Conservation (phyloP, 2,888 invertebrate genomes). For the Drosophila birchii region DNA sequence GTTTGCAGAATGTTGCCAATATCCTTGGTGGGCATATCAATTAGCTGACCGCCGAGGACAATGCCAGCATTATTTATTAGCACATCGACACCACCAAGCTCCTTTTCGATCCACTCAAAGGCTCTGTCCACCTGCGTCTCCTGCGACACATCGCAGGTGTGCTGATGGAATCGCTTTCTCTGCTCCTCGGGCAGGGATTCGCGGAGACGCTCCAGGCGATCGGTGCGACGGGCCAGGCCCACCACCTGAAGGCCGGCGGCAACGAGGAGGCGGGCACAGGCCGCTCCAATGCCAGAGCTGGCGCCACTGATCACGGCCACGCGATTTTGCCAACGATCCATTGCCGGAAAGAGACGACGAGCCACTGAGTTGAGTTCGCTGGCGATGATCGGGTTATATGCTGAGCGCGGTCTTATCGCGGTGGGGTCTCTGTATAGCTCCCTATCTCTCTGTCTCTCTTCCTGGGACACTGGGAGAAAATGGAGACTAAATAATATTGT, state of each 20-base stretch:
- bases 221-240: slow-evolving; percentile 85
- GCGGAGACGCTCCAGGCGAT: slow-evolving; percentile 70
- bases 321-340: slow-evolving; percentile 85
- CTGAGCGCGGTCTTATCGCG: slow-evolving; percentile 8
- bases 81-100: slow-evolving; percentile 86
- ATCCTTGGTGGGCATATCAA: slow-evolving; percentile 75
- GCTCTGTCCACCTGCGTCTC: slow-evolving; percentile 86
- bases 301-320: slow-evolving; percentile 88
- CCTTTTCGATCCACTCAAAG: slow-evolving; percentile 86
- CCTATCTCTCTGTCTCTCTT: neutral
- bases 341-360: slow-evolving; percentile 28
- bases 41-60: slow-evolving; percentile 71
- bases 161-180: slow-evolving; percentile 67
- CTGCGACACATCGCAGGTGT: slow-evolving; percentile 85
- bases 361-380: slow-evolving; percentile 9
- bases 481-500: too few species aligned
- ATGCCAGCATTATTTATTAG: slow-evolving; percentile 88
- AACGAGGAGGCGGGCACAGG: slow-evolving; percentile 84
- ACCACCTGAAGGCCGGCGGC: slow-evolving; percentile 86
- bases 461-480: neutral
- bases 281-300: slow-evolving; percentile 87
- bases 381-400: slow-evolving; percentile 27
- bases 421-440: neutral
- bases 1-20: slow-evolving; percentile 84
- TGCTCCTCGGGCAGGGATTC: slow-evolving; percentile 64